phyloP scores from a whole-genome alignment of 1,140 invertebrate genomes.

The Papilio helenus region DNA sequence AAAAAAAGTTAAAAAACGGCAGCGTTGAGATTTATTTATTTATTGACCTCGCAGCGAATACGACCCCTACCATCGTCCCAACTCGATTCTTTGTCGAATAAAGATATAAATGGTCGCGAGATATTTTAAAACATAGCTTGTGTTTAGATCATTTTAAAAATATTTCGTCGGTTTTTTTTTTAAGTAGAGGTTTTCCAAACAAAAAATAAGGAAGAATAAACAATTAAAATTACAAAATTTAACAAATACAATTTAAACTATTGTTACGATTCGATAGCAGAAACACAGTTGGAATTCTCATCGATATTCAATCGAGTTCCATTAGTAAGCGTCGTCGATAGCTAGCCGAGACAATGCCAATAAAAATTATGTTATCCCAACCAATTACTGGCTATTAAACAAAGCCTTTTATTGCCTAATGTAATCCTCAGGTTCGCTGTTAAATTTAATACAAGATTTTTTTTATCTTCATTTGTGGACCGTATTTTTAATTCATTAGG shows the following conservation, averaged over 20 bases:
- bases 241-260: neutral
- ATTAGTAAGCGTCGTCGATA: constrained; percentile 48
- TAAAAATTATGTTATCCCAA: constrained; percentile 74
- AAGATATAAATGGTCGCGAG: neutral
- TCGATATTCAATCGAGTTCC: constrained; percentile 45
- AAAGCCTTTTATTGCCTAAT: constrained; percentile 70
- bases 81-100: constrained; percentile 45
- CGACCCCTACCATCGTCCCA: constrained; percentile 47
- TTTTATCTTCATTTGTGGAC: constrained; percentile 45
- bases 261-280: neutral
- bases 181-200: no score
- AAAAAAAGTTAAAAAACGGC: constrained; percentile 68
- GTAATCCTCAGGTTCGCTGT: constrained; percentile 48
- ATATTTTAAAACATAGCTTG: no score
- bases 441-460: constrained; percentile 48
- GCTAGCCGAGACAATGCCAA: constrained; percentile 67
- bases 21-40: constrained; percentile 77
- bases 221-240: no score
- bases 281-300: neutral
- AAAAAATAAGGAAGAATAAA: no score
- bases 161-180: no score
- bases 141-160: no score
- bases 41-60: constrained; percentile 62
- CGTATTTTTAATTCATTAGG: constrained; percentile 38
- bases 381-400: constrained; percentile 73